Base-by-base conservation (phyloP, 2,797 vertebrate species). In the Coregonus suidteri region DNA sequence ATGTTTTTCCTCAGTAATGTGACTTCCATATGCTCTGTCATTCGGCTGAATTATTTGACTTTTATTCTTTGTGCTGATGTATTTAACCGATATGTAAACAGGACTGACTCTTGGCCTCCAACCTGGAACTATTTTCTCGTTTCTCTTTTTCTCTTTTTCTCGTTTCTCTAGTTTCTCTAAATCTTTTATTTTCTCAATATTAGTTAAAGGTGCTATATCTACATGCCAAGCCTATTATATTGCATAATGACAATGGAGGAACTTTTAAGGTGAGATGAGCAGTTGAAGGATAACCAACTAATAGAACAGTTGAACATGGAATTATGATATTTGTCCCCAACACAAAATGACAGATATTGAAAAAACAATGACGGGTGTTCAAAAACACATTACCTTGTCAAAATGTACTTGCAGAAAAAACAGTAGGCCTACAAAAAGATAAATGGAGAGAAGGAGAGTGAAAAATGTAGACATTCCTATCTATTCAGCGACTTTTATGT, bases 401-500 rank as follows among this genome's bases (percentile, higher is more conserved):
- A 66, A 66, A 52, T 66, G 62, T 47, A 37, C 14, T 47, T 30
- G 1, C 31, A 62, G 15, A 16, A 18, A 56, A 71, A 30, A 20
- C 47, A 18, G 20, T 9, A 64, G 47, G 65, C 31, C 34, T 18
- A 16, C 34, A 34, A 30, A 52, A 52, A 53, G 80, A 76, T 86
- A 83, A 87, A 92, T 92, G 87, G 86, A 75, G 80, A 79, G 70
- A 71, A 70, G 77, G 79, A 73, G 83, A 89, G 79, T 87, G 87
- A 91, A 89, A 93, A 89, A 90, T 89, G 84, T 79, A 79, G 74
- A 76, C 84, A n/a, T 86, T 89, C 84, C 78, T 65, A 82, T 89
- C 88, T 85, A 90, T 91, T 92, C 91, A 90, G 88, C 87, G 74
- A 83, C 91, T 92, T 92, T 93, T 88, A 90, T 86, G 87, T 89